Conservation (phyloP, 35 echinoderm and acorn worm genomes). For the Nesometra sesokonis region DNA sequence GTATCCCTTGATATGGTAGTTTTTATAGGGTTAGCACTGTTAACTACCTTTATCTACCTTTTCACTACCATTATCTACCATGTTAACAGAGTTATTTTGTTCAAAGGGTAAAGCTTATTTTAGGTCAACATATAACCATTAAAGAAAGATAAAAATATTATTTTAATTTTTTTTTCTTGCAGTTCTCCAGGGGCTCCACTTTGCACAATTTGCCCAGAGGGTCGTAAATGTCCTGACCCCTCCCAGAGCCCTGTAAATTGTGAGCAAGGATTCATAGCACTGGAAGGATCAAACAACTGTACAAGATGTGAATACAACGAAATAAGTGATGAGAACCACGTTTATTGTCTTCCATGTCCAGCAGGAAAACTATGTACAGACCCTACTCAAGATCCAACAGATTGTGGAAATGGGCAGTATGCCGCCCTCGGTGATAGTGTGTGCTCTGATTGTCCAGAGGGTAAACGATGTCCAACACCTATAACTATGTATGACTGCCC, state of each 20-base stretch:
- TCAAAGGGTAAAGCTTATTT: too few species aligned
- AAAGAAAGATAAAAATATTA: too few species aligned
- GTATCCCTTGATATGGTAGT: too few species aligned
- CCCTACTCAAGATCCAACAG: slow-evolving; percentile 50
- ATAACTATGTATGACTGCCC: slow-evolving; percentile 63
- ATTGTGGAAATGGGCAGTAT: slow-evolving; percentile 72
- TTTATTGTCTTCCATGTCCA: slow-evolving; percentile 71
- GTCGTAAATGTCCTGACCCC: slow-evolving; percentile 62
- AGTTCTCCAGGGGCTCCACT: slow-evolving; percentile 31
- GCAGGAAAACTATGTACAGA: slow-evolving; percentile 67
- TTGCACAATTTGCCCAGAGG: slow-evolving; percentile 67
- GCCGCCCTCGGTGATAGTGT: slow-evolving; percentile 56
- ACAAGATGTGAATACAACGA: slow-evolving; percentile 74
- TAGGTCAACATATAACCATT: too few species aligned
- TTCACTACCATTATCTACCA: too few species aligned
- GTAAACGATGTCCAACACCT: slow-evolving; percentile 66
- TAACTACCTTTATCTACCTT: too few species aligned
- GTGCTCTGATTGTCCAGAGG: slow-evolving; percentile 48
- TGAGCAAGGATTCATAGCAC: slow-evolving; percentile 59
- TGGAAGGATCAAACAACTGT: slow-evolving; percentile 70
- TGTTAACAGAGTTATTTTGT: too few species aligned
- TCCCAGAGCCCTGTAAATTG: slow-evolving; percentile 41
- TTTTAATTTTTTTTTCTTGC: slow-evolving; percentile 14
- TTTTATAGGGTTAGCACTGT: too few species aligned
- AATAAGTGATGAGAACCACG: slow-evolving; percentile 39